A percentile compares a stretch with the other conserved stretches of the same genome.
Evolutionary conservation across 2,797 vertebrate genomes (phyloP).

Genomic region (Orestias chungarensis): DNA sequence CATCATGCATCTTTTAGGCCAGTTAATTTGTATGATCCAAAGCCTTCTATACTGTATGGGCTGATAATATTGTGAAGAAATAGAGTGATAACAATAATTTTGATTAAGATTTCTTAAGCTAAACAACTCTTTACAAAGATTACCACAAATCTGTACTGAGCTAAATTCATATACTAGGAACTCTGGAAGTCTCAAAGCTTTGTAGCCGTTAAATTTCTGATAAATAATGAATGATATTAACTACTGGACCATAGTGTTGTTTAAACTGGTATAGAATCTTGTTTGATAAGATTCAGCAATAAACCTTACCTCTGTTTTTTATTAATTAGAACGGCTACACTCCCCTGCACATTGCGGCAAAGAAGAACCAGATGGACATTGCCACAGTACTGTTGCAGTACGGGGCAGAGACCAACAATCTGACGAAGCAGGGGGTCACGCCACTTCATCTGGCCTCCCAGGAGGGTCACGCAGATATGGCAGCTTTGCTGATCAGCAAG

Average conservation of each 20-base stretch:
- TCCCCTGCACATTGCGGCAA: conserved; percentile 96
- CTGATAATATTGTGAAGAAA: neutral
- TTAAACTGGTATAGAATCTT: neutral
- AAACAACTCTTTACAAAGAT: neutral
- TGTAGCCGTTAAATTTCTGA: neutral
- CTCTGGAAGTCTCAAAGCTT: neutral
- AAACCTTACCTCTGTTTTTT: neutral
- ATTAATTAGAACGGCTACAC: conserved; percentile 92
- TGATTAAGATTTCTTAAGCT: neutral
- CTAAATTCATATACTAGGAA: neutral
- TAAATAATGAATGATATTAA: too few relatives aligned
- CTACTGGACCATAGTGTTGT: neutral
- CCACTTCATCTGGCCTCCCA: conserved; percentile 94
- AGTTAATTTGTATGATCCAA: neutral
- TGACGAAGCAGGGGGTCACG: conserved; percentile 94
- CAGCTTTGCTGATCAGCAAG: conserved; percentile 88
- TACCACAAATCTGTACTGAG: neutral
- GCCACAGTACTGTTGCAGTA: conserved; percentile 90
- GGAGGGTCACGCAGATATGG: conserved; percentile 92
- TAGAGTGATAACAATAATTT: neutral
- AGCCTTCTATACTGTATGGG: neutral
- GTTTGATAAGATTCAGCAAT: neutral
- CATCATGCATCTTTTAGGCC: too few relatives aligned
- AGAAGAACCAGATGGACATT: conserved; percentile 98
- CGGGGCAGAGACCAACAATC: conserved; percentile 89